phyloP scores from a whole-genome alignment of 2,888 invertebrate genomes.

The Lepeophtheirus nordmannii region DNA sequence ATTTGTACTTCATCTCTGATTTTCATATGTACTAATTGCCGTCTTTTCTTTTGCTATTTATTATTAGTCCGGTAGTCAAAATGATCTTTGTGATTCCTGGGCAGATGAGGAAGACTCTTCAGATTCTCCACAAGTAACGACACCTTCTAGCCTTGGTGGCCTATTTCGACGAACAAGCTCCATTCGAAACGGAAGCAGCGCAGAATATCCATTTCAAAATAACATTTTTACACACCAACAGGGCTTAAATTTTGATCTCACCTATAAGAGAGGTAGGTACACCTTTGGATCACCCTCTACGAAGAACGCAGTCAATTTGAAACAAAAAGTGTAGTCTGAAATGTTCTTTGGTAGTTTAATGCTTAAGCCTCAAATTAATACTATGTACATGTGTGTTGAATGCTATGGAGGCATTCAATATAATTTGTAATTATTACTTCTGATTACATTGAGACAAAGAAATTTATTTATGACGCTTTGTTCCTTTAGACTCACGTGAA shows the following conservation, averaged over 20 bases:
- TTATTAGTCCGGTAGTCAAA: slow-evolving; percentile 22
- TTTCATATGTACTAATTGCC: background rate
- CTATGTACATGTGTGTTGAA: no score
- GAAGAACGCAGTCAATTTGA: no score
- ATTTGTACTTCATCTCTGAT: background rate
- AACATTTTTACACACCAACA: slow-evolving; percentile 15
- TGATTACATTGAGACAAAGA: no score
- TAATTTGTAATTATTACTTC: no score
- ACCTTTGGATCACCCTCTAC: background rate
- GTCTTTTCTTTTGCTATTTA: background rate
- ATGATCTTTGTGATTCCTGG: slow-evolving; percentile 21
- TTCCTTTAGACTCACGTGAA: no score
- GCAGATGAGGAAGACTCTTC: background rate
- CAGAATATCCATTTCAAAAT: slow-evolving; percentile 24
- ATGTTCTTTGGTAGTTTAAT: no score
- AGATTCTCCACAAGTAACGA: background rate
- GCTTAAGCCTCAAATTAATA: no score
- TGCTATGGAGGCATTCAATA: no score
- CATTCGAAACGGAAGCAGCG: background rate
- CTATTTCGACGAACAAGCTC: background rate
- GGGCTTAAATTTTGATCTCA: slow-evolving; percentile 24
- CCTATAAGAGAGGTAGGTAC: slow-evolving; percentile 19
- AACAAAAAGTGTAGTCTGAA: no score
- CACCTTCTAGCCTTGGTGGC: background rate
- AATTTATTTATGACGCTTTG: no score